Base-by-base conservation (phyloP, 2,113 vertebrate genomes). In the Oriolus oriolus region DNA sequence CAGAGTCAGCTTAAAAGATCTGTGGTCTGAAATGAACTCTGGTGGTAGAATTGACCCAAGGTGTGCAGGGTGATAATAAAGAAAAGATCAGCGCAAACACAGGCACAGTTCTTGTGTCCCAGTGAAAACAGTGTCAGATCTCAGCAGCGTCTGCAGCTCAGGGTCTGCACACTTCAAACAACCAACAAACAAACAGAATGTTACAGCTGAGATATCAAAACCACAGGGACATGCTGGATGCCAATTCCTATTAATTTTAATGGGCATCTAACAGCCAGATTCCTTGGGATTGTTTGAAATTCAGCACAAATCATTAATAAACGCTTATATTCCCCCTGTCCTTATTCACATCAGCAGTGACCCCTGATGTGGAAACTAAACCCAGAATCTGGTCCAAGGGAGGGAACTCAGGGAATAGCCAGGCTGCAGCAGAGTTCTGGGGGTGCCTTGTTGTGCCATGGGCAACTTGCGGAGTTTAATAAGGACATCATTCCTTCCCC, bases 181-280 rank as follows among this genome's bases (percentile, higher is more conserved):
- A n/a, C 16, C 87, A 68, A 27, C 84, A 91, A 81, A 77, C 68
- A 95, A 93, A 91, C 73, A 89, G 64, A 81, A 54, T 54, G 59
- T 52, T 90, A 59, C 59, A 94, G 71, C 71, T 78, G 88, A 86
- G 90, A 44, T 68, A 86, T 71, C 79, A 95, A 78, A 96, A 54
- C 87, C 79, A 78, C 76, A 63, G 79, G 89, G 88, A 87, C n/a
- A 10, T 64, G 35, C 52, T 78, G 52, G 23, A 84, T 95, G 90
- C 49, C 88, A 93, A 35, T 75, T 92, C 56, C 64, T 90, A 81
- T 84, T 96, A 90, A 95, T 96, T 94, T 92, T 92, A 90, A 90
- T 92, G 60, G 68, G 57, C 44, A 74, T 71, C 79, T 26, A 77
- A 50, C 68, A 90, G 80, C 56, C 54, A 8, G 37, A 71, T 71